A percentile compares a stretch with the other conserved stretches of the same genome.
These are phyloP conservation scores for Xyrichtys novacula DNA, from an alignment of 2,797 vertebrate species.

Conservation along the genomic window DNA sequence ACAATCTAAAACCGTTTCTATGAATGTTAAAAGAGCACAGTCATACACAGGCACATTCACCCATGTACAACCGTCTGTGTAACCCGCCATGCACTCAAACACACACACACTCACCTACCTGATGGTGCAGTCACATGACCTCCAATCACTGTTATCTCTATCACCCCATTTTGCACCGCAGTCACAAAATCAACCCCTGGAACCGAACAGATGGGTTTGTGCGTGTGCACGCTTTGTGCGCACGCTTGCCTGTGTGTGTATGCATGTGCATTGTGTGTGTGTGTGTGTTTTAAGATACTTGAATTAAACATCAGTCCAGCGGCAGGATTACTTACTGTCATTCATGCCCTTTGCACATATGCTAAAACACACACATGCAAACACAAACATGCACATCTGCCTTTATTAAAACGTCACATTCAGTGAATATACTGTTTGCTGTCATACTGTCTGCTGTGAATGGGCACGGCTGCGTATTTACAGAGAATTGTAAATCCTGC, in stretches of 20 bases:
- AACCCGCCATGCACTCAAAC: conserved; percentile 4
- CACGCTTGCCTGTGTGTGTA: conserved; percentile 11
- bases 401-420: conserved; percentile 83
- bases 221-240: neutral
- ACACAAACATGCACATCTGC: conserved; percentile 48
- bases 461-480: conserved; percentile 77
- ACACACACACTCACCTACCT: conserved; percentile 62
- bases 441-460: conserved; percentile 79
- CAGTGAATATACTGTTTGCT: conserved; percentile 75
- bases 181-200: conserved; percentile 67
- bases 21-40: neutral
- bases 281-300: conserved; percentile 52
- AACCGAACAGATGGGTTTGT: conserved; percentile 69
- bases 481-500: conserved; percentile 82
- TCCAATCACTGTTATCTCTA: conserved; percentile 64
- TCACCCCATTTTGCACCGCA: conserved; percentile 62
- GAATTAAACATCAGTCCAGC: conserved; percentile 75
- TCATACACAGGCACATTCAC: neutral
- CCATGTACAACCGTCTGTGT: neutral
- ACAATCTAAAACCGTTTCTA: too few relatives aligned
- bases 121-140: conserved; percentile 70
- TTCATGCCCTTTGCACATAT: conserved; percentile 65
- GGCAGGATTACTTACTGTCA: conserved; percentile 75
- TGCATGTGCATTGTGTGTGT: conserved; percentile 1
- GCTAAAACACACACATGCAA: conserved; percentile 19